Base-by-base conservation (phyloP, 2,113 vertebrate genomes). In the Natator depressus region DNA sequence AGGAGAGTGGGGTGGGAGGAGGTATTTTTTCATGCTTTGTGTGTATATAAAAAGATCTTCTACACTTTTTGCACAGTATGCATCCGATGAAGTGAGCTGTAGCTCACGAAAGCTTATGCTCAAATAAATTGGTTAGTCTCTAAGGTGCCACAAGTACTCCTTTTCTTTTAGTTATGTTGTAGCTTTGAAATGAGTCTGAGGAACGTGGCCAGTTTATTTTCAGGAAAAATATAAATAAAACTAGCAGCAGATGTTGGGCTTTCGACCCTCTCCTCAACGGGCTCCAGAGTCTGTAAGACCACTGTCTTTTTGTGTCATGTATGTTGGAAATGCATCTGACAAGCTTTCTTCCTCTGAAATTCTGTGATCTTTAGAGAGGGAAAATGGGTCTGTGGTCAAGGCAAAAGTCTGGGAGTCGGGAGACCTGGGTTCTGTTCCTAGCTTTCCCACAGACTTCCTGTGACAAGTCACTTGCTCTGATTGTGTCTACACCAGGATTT, bases 361-460 rank as follows among this genome's bases (percentile, higher is more conserved):
- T 24, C 72, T 1, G 1, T 1, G 13, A 6, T 80, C 49, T 42
- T 80, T 84, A 0, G 0, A 10, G 19, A 6, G 22, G 2, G 57
- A 86, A 76, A 54, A 10, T 27, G 31, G 22, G 55, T 87, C 59
- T 87, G 38, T 81, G 17, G 5, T 14, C 80, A 59, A 19, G 3
- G 4, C 7, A 35, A 72, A 72, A 62, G 27, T 62, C 57, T 62
- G 57, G 13, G 75, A 29, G 7, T 55, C 65, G 13, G 88, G 76
- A 75, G 42, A 93, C 5, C 10, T 57, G 8, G 16, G 55, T 16
- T 47, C 2, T 1, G 35, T 59, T 92, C 55, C 84, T 85, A 80
- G 54, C 29, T 87, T 57, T 87, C 16, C 27, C 10, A 25, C 35
- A 3, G 42, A 47, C 42, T 47, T 47, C 42, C 42, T 78, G 42